phyloP scores from a whole-genome alignment of 2,888 invertebrate genomes.

The Hyalella azteca region DNA sequence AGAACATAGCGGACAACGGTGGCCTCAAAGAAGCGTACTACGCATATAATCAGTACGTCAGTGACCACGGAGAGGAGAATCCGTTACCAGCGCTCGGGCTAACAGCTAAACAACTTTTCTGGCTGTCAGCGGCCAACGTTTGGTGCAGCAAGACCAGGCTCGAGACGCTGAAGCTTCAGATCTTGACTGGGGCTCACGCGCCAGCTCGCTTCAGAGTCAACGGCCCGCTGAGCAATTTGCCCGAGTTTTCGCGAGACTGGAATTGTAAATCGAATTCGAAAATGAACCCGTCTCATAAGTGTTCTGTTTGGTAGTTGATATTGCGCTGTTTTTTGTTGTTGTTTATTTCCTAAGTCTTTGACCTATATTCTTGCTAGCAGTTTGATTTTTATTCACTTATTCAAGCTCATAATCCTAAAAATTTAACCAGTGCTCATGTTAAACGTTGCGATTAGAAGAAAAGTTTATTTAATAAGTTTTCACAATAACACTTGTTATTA shows the following conservation, averaged over 20 bases:
- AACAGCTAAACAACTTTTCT: constrained; percentile 74
- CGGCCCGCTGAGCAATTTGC: constrained; percentile 71
- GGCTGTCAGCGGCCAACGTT: constrained; percentile 83
- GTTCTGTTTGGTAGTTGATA: constrained; percentile 69
- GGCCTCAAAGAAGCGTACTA: constrained; percentile 89
- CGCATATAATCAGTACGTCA: constrained; percentile 70
- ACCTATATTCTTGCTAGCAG: too few species aligned
- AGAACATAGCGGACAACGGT: constrained; percentile 94
- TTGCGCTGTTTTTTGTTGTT: neutral
- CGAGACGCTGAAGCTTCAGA: constrained; percentile 76
- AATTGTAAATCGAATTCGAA: constrained; percentile 69
- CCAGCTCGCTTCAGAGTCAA: constrained; percentile 69
- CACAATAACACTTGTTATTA: too few species aligned
- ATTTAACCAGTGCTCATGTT: too few species aligned
- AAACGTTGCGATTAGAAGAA: too few species aligned
- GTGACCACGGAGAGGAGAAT: constrained; percentile 66
- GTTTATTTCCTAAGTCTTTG: too few species aligned
- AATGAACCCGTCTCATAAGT: constrained; percentile 72
- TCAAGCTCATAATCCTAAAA: too few species aligned
- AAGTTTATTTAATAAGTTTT: too few species aligned
- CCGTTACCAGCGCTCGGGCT: constrained; percentile 73
- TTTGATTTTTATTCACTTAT: too few species aligned
- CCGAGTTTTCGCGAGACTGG: constrained; percentile 70
- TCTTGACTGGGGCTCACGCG: constrained; percentile 74
- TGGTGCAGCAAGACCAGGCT: constrained; percentile 82